Percentiles rank a stretch among this genome's conserved stretches.
These are phyloP conservation scores for Sphaeramia orbicularis DNA, from an alignment of 2,797 vertebrate species.

Conservation along the genomic window DNA sequence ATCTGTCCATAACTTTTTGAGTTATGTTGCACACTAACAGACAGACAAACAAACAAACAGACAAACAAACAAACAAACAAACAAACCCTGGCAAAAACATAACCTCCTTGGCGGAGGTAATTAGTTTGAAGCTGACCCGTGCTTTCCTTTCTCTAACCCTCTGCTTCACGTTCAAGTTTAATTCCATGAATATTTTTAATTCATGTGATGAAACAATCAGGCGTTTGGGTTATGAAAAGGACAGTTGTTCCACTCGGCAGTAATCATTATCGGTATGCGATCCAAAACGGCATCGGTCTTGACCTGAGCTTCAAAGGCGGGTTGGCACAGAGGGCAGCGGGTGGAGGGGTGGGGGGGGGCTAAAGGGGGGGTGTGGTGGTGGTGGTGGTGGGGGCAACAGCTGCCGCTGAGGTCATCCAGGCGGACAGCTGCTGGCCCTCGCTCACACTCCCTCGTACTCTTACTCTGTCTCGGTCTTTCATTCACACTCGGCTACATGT, in stretches of 20 bases:
- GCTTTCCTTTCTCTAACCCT: not conserved
- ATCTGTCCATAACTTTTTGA: too few relatives aligned
- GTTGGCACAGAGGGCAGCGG: conserved; percentile 64
- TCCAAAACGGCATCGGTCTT: conserved; percentile 58
- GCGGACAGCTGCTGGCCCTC: conserved; percentile 71
- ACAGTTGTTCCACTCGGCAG: conserved; percentile 32
- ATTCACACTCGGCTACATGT: conserved; percentile 48
- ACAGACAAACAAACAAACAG: too few relatives aligned
- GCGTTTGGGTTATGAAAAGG: not conserved
- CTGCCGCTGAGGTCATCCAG: conserved; percentile 79
- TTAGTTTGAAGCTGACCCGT: too few relatives aligned
- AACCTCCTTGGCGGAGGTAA: too few relatives aligned
- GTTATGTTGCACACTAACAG: too few relatives aligned
- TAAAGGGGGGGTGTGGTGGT: not conserved
- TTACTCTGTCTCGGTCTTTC: conserved; percentile 12
- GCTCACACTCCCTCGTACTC: conserved; percentile 9
- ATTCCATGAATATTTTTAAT: conserved; percentile 2
- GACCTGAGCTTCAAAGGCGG: conserved; percentile 72
- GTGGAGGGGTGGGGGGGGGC: not conserved
- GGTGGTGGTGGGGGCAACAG: conserved; percentile 55
- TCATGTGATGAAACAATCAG: not conserved
- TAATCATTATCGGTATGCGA: conserved; percentile 58
- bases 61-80: too few relatives aligned
- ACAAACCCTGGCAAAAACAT: too few relatives aligned
- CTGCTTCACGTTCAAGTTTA: not conserved